Evolutionary conservation across 1,140 invertebrate genomes (phyloP).

Genomic region (Formica exsecta): DNA sequence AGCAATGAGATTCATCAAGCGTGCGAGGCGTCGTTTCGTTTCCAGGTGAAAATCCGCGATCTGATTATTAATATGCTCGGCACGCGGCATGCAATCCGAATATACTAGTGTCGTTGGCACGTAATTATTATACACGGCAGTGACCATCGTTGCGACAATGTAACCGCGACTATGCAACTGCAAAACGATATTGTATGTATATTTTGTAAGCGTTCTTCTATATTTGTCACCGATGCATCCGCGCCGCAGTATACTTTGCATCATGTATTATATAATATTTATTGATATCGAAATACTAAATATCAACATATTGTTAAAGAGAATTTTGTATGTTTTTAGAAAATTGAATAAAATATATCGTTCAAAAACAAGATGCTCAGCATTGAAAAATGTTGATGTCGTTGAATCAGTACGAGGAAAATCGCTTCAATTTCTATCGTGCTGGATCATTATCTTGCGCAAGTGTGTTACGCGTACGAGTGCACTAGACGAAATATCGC

Average conservation of each 20-base stretch:
- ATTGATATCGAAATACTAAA: neutral
- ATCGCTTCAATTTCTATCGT: neutral
- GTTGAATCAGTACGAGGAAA: neutral
- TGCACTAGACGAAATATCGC: neutral
- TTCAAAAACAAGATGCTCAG: neutral
- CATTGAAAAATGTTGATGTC: too few species aligned
- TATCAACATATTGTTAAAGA: neutral
- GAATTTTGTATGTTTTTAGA: neutral
- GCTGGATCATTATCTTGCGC: neutral
- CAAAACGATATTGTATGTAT: slow-evolving; percentile 22
- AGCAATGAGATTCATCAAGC: neutral
- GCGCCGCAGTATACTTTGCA: neutral
- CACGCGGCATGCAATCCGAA: neutral
- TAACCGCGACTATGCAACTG: neutral
- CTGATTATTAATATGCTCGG: slow-evolving; percentile 40
- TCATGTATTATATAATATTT: neutral
- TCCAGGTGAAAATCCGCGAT: slow-evolving; percentile 30
- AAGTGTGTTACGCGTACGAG: neutral
- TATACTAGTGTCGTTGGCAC: slow-evolving; percentile 46
- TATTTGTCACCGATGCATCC: neutral
- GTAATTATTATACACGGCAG: slow-evolving; percentile 47
- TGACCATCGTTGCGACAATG: slow-evolving; percentile 40
- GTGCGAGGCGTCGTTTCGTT: neutral
- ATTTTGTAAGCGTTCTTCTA: neutral
- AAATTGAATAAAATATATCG: neutral